These are phyloP conservation scores for Miniopterus natalensis DNA, from an alignment of 2,113 vertebrate species.

Conservation along the genomic window DNA sequence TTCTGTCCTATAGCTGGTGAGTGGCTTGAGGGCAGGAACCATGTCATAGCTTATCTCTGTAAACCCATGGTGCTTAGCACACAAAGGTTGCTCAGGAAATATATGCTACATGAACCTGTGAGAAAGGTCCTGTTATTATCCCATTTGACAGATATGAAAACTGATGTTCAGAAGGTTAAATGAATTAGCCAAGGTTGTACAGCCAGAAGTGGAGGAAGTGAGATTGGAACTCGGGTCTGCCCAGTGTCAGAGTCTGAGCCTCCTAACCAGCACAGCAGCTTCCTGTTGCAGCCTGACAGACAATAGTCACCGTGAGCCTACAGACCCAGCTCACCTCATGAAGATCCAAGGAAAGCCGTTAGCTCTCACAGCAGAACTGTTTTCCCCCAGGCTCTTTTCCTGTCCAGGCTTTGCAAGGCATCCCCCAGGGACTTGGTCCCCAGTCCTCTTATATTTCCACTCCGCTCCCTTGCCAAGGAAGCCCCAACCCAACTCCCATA, in stretches of 20 bases:
- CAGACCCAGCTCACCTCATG: not conserved
- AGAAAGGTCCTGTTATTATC: not conserved
- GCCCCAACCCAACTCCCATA: not conserved
- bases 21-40: not conserved
- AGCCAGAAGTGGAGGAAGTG: not conserved
- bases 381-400: not conserved
- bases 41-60: not conserved
- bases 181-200: not conserved
- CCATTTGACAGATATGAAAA: slow-evolving; percentile 5
- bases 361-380: not conserved
- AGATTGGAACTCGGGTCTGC: not conserved
- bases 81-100: not conserved
- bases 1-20: not conserved
- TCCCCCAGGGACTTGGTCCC: not conserved
- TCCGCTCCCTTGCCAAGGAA: not conserved
- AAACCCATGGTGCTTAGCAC: not conserved
- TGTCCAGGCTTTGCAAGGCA: not conserved
- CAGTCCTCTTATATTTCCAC: not conserved
- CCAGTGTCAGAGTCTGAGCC: not conserved
- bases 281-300: not conserved
- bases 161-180: not conserved
- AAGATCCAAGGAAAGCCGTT: not conserved
- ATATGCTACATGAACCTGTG: not conserved
- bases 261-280: not conserved
- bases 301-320: not conserved